A percentile compares a stretch with the other conserved stretches of the same genome.
Conservation (phyloP, 2,888 invertebrate genomes). For the Monopis laevigella region DNA sequence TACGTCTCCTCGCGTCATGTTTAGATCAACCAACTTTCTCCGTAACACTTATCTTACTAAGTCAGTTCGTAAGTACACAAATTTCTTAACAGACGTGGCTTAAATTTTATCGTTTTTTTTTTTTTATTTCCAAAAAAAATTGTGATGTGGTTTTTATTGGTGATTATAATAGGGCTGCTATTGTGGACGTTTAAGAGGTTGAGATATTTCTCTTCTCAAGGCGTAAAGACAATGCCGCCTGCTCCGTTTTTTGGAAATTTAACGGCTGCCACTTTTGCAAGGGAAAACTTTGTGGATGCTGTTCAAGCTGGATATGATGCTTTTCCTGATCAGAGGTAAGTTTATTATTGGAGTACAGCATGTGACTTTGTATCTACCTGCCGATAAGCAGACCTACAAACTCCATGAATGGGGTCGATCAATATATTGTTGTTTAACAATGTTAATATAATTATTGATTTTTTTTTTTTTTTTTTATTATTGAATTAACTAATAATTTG, state of each 20-base stretch:
- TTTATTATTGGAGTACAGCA: no score
- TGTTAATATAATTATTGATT: no score
- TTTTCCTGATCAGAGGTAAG: conserved; percentile 38
- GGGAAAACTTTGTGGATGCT: conserved; percentile 40
- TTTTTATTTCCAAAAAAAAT: conserved; percentile 1
- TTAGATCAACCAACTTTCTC: no score
- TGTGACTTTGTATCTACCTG: no score
- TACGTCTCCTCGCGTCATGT: no score
- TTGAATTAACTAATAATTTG: no score
- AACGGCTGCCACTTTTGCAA: conserved; percentile 37
- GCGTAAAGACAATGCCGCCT: conserved; percentile 34
- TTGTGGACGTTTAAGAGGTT: conserved; percentile 32
- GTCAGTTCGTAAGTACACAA: background rate
- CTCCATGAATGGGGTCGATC: no score
- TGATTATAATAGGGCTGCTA: conserved; percentile 30
- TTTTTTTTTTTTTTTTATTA: no score
- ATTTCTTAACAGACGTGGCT: background rate
- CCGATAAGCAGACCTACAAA: no score
- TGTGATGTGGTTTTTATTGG: conserved; percentile 24
- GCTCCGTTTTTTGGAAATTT: conserved; percentile 40
- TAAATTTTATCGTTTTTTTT: background rate
- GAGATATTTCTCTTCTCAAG: conserved; percentile 33
- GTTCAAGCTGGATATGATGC: conserved; percentile 37
- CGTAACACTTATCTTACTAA: no score
- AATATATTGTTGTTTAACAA: no score